Evolutionary conservation across 2,797 vertebrate species (phyloP).

Genomic region (Lepidocolaptes lacrymiger): DNA sequence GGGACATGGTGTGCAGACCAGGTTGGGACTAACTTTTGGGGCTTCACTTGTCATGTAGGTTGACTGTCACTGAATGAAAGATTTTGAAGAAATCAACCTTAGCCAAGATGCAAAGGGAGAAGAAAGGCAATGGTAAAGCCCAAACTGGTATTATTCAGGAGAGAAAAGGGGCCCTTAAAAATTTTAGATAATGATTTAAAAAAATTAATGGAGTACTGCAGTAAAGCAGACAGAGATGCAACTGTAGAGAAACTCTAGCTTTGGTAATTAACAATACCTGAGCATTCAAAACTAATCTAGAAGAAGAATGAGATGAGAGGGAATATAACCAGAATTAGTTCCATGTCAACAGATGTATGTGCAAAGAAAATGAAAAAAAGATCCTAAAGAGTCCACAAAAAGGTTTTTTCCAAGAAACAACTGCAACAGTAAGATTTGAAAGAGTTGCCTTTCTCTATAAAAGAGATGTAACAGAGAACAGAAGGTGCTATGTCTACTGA

Average conservation of each 20-base stretch:
- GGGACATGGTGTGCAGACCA: background rate
- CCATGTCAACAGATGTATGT: background rate
- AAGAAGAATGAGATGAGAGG: background rate
- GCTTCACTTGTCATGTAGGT: background rate
- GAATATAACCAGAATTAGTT: background rate
- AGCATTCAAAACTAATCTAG: background rate
- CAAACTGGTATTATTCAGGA: background rate
- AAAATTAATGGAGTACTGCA: background rate
- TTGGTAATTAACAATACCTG: background rate
- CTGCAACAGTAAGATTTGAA: background rate
- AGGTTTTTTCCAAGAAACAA: background rate
- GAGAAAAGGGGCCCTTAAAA: background rate
- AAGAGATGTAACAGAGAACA: background rate
- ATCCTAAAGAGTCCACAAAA: background rate
- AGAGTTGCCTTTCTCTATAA: background rate
- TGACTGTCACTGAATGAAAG: background rate
- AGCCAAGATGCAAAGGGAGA: background rate
- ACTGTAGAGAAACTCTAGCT: background rate
- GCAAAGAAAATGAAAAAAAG: background rate
- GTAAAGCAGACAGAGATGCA: constrained; percentile 22
- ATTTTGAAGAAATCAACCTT: background rate
- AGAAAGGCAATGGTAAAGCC: background rate
- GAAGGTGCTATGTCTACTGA: background rate
- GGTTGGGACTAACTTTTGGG: background rate
- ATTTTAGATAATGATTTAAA: background rate